phyloP scores from a whole-genome alignment of 2,888 invertebrate species.

The Petrolisthes cinctipes region DNA sequence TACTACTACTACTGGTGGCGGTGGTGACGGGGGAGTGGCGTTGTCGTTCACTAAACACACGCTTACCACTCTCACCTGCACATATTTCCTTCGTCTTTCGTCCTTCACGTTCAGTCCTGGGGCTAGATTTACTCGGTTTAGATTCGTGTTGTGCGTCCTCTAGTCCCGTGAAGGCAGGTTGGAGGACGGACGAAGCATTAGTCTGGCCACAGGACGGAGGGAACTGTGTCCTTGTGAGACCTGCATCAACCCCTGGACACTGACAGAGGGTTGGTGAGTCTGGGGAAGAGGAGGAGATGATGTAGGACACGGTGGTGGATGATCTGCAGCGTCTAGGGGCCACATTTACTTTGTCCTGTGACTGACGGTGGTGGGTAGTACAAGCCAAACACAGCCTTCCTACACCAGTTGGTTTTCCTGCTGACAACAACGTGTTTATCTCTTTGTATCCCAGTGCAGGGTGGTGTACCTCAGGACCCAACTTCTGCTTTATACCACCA shows the following conservation, averaged over 20 bases:
- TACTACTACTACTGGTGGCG: no score
- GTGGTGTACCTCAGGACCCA: background rate
- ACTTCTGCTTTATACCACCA: background rate
- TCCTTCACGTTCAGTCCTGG: no score
- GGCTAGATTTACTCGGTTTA: no score
- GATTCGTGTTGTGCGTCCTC: no score
- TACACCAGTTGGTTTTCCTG: background rate
- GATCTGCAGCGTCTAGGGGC: constrained; percentile 23
- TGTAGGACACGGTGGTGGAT: constrained; percentile 32
- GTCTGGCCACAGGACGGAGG: no score
- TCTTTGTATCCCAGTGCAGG: constrained; percentile 6
- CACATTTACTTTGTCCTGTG: background rate
- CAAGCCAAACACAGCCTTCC: constrained; percentile 16
- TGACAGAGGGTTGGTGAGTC: no score
- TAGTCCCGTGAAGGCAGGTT: no score
- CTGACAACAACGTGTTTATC: background rate
- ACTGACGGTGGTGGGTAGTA: background rate
- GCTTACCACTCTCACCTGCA: background rate
- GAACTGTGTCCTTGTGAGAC: no score
- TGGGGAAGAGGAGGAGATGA: background rate
- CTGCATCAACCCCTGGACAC: no score
- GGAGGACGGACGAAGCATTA: no score
- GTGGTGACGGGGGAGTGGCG: no score
- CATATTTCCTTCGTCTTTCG: background rate
- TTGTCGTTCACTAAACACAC: background rate